Base-by-base conservation (phyloP, 2,113 vertebrate species). In the Cacatua alba region DNA sequence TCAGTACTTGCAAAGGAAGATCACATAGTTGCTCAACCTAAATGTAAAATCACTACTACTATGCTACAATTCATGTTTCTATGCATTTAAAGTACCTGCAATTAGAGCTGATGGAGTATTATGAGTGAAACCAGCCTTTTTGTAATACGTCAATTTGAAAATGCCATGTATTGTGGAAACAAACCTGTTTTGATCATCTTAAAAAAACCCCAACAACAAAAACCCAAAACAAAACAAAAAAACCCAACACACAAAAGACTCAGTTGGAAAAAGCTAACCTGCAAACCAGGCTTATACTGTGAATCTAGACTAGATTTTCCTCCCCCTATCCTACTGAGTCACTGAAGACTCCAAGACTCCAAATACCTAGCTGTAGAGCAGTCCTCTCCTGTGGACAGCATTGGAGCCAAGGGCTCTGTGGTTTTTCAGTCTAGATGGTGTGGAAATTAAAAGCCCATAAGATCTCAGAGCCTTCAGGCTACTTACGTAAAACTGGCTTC, bases 241-340 rank as follows among this genome's bases (percentile, higher is more conserved):
- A 59, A 9, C 20, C 33, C 24, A 65, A 69, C 21, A 26, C 16
- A 39, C 4, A 51, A 62, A 85, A 31, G 0, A 63, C 77, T 74
- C 29, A 17, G 11, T 0, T 41, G 6, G 31, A 44, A 6, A 78
- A 76, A 60, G 9, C 0, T 1, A 26, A 49, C 33, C 39, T 78
- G 39, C 11, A 82, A 65, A 82, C 33, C 35, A 78, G 29, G 9
- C 2, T 52, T 63, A 43, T 31, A 29, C 18, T 44, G 17, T 52
- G n/a, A 82, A 75, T 35, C 51, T 41, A 51, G 48, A 43, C 7
- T 20, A 53, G 8, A 43, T 85, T 55, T 90, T 29, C 35, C 23
- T 67, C 46, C 55, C 17, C 55, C 28, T 69, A 26, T 79, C 31
- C 55, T 63, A 77, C 9, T 20, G 9, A 53, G 37, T 29, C 48